Percentiles rank a stretch among this genome's conserved stretches.
These are phyloP conservation scores for Phallusia fumigata DNA, from an alignment of 23 tunicate genomes.

Conservation along the genomic window DNA sequence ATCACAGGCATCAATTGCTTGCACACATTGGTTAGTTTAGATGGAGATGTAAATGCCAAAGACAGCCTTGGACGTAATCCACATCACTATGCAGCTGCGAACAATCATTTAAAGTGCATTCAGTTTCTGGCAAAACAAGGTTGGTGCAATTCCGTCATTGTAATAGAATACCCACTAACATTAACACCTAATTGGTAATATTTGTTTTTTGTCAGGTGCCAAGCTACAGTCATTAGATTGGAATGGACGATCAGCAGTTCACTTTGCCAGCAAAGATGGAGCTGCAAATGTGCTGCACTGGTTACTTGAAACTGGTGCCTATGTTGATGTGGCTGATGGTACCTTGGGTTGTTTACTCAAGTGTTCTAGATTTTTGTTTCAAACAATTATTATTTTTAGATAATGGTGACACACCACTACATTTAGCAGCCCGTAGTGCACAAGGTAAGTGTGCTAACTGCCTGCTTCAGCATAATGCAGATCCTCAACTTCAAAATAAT, in stretches of 20 bases:
- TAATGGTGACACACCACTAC: constrained; percentile 61
- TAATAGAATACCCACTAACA: no score
- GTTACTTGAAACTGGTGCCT: constrained; percentile 42
- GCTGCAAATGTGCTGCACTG: constrained; percentile 46
- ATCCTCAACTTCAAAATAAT: constrained; percentile 15
- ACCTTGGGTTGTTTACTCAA: no score
- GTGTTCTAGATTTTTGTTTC: no score
- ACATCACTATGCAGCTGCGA: constrained; percentile 47
- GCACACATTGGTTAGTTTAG: constrained; percentile 29
- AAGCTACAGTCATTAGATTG: constrained; percentile 52
- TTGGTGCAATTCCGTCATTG: neutral
- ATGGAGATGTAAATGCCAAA: constrained; percentile 48
- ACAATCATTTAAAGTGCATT: constrained; percentile 36
- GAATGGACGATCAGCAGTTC: constrained; percentile 35
- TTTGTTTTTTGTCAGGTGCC: constrained; percentile 40
- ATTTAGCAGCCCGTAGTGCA: constrained; percentile 23
- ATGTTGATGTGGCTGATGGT: constrained; percentile 40
- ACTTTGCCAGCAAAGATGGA: constrained; percentile 54
- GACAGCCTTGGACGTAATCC: constrained; percentile 52
- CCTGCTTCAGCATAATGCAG: constrained; percentile 51
- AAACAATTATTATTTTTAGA: constrained; percentile 28
- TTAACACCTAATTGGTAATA: neutral
- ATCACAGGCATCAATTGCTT: constrained; percentile 26
- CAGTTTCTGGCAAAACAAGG: constrained; percentile 59
- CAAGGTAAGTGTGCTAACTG: constrained; percentile 58